Base-by-base conservation (phyloP, 2,113 vertebrate species). In the Ifrita kowaldi region DNA sequence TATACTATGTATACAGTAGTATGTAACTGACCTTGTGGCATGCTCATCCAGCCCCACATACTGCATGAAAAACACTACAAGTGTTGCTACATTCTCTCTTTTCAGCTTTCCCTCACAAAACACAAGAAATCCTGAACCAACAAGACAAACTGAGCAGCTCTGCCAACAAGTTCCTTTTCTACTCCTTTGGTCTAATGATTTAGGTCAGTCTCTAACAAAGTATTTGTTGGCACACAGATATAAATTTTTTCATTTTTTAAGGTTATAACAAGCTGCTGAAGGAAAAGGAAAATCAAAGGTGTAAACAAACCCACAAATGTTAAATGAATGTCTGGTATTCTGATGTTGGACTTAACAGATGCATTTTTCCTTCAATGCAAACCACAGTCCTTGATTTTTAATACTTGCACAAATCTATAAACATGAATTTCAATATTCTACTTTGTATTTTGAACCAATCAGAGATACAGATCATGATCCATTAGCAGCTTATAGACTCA, bases 221-320 rank as follows among this genome's bases (percentile, higher is more conserved):
- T 56, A 89, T 87, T 95, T 94, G 30, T 7, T 91, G 74, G 78
- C 70, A 95, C 16, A 62, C 4, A 78, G n/a, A 33, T 82, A 57
- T 24, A 80, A 93, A 46, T 35, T 24, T 69, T 84, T 22, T 37
- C 6, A 0, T 17, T 42, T 62, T 93, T 95, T 37, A 37, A 87
- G 82, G 81, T 60, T 94, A 33, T 71, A 96, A 93, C 46, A 77
- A 93, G 87, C 71, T 97, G 88, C 90, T 82, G 56, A 73, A 97
- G 59, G 57, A 96, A 89, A 93, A 71, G 49, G 87, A 96, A 97
- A 91, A 79, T 63, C 82, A 79, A 93, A 97, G 70, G 68, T 91
- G 87, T 50, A 95, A 81, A 94, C 69, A 89, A 97, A 96, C 11
- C 90, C 76, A 77, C 46, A 94, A 90, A 47, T 15, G 28, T 87